phyloP scores from a whole-genome alignment of 2,888 invertebrate species.

The Mimachlamys varia region DNA sequence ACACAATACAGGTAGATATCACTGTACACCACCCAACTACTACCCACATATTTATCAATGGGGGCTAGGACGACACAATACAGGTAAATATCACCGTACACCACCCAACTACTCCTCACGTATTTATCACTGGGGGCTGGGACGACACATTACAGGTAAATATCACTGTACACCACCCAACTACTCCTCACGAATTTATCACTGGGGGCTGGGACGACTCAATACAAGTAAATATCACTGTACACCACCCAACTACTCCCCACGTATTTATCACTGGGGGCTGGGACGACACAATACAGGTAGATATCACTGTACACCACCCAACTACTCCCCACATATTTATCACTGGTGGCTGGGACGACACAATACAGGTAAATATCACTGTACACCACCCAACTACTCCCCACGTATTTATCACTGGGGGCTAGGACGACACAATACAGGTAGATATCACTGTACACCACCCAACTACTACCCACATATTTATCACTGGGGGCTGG shows the following conservation, averaged over 20 bases:
- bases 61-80: conserved; percentile 81
- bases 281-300: conserved; percentile 81
- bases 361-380: conserved; percentile 81
- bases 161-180: conserved; percentile 79
- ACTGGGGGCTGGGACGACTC: conserved; percentile 82
- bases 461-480: conserved; percentile 75
- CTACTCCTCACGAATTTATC: conserved; percentile 76
- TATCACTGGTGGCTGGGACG: conserved; percentile 81
- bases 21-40: conserved; percentile 78
- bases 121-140: conserved; percentile 81
- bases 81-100: no score
- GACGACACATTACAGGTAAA: conserved; percentile 81
- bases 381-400: conserved; percentile 78
- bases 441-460: conserved; percentile 80
- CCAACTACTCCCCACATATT: conserved; percentile 76
- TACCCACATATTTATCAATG: conserved; percentile 78
- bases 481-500: conserved; percentile 81
- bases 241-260: conserved; percentile 77
- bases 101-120: conserved; percentile 75
- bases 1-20: conserved; percentile 81
- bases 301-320: conserved; percentile 79
- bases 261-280: conserved; percentile 80
- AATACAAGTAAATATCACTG: conserved; percentile 80
- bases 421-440: conserved; percentile 81
- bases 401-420: conserved; percentile 78